Base-by-base conservation (phyloP, 2,797 vertebrate genomes). In the Enteromius afrohamiltoni region DNA sequence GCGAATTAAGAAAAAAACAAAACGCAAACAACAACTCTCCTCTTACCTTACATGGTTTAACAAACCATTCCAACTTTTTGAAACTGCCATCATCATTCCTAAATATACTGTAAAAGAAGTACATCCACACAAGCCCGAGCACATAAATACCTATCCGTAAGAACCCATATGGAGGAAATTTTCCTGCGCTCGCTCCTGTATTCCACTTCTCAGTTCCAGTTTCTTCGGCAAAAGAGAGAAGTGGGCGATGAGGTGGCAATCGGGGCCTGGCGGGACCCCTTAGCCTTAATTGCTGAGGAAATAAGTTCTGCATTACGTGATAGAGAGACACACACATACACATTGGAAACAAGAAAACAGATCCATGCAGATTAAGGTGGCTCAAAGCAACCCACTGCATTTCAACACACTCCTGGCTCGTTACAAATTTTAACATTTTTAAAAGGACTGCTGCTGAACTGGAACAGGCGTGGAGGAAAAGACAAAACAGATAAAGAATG, bases 61-160 rank as follows among this genome's bases (percentile, higher is more conserved):
- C 92, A 92, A 93, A 95, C 93, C 93, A 95, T 90, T 92, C 91
- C 94, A 91, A 76, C 37, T 74, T 77, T 53, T 92, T 81, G 79
- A 79, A 77, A 85, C 81, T 88, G 64, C 84, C 91, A 92, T 92
- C 91, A 92, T 88, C 94, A 93, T 91, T 90, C 93, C 91, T 94
- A 94, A 85, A 94, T 93, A 92, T 81, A 88, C 53, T 87, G 77
- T 81, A 79, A 89, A 87, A 95, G 90, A 77, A 94, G 96, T 96
- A 98, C 97, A 98, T 97, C 97, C 97, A 98, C 98, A 98, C 97
- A 98, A 97, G 97, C 97, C 97, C 97, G 96, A 97, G 94, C 95
- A 97, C 97, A 98, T 99, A 99, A 99, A 99, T 99, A 99, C 98
- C 98, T 99, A 99, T 98, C 97, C 96, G 97, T 92, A 97, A 99